Base-by-base conservation (phyloP, 2,888 invertebrate species). In the Galeopsomyia nigrocyanea region DNA sequence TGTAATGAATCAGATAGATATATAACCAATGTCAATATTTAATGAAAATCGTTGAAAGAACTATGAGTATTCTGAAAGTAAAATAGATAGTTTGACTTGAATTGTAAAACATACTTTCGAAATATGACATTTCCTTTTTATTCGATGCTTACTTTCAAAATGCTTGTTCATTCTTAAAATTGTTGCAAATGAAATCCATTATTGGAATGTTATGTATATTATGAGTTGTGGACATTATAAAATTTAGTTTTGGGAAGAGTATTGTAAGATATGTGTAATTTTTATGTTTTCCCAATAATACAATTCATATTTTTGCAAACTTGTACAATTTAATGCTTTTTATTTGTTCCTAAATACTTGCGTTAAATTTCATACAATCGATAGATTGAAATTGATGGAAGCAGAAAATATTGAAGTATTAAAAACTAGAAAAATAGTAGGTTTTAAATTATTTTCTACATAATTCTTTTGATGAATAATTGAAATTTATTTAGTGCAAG, bases 251-350 rank as follows among this genome's bases (percentile, higher is more conserved):
- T 61, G 61, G 57, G 65, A 66, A 71, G 68, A 65, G 67, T 70
- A 63, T 13, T 70, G 55, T 74, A 64, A 68, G 60, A 68, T 68
- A 71, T 68, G 31, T 68, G 57, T 68, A 71, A 69, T 39, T 68
- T 68, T 31, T 70, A 63, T 49, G 57, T 70, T 69, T 67, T 74
- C 51, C 51, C 46, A 64, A 70, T 50, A 68, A 68, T 71, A 68
- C 53, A 68, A 55, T 53, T 70, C 47, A 67, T 70, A 75, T 72
- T 72, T 66, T 72, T 72, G 66, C 68, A 69, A 72, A 53, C 19
- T 31, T 60, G 53, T 68, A 47, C 39, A 39, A 39, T 39, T 39
- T 39, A 7, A 13, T 39, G 39, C 39, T 10, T 39, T 10, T 39
- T 10, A 39, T 39, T 39, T 39, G 39, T 39, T 39, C 39, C 7